Base-by-base conservation (phyloP, 2,888 invertebrate species). In the Hemistola chrysoprasaria region DNA sequence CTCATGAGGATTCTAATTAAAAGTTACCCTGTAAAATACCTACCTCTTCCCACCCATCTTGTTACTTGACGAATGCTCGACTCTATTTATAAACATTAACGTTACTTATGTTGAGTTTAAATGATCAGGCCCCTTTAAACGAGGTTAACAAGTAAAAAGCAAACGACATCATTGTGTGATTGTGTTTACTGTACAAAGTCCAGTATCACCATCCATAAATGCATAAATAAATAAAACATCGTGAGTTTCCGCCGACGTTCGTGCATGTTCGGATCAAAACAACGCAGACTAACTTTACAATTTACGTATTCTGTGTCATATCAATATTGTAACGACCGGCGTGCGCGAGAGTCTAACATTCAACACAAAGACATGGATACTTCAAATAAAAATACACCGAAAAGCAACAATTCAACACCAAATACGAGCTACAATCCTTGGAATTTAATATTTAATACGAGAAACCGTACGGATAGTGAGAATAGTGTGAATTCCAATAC, bases 401-500 rank as follows among this genome's bases (percentile, higher is more conserved):
- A 81, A 51, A 67, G 53, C 30, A 68, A 59, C 47, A 76, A 70
- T 49, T 65, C 64, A 40, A 40, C 65, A 0, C 71, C 67, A 40
- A 60, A 48, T 43, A 55, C 69, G 1, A 73, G 56, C 50, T 84
- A 82, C 51, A 85, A 68, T 48, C 86, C 87, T 22, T 87, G 81
- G 82, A 86, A 80, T 73, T 72, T 85, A 51, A 68, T 86, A 50
- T 86, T 87, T 52, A 80, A 59, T 34, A 54, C 78, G 35, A 73
- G 88, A 60, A 73, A 59, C 33, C 78, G 88, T 21, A 78, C 82
- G 3, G 83, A 78, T 54, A 88, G 88, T 72, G 88, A 87, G 62
- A 83, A 71, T 50, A 88, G 87, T 65, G 71, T 65, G 32, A 70
- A 65, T 56, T 83, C 85, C 30, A 67, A 68, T 44, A 59, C 71